These are phyloP conservation scores for Amiota mariae DNA, from an alignment of 2,888 invertebrate species.

Conservation along the genomic window DNA sequence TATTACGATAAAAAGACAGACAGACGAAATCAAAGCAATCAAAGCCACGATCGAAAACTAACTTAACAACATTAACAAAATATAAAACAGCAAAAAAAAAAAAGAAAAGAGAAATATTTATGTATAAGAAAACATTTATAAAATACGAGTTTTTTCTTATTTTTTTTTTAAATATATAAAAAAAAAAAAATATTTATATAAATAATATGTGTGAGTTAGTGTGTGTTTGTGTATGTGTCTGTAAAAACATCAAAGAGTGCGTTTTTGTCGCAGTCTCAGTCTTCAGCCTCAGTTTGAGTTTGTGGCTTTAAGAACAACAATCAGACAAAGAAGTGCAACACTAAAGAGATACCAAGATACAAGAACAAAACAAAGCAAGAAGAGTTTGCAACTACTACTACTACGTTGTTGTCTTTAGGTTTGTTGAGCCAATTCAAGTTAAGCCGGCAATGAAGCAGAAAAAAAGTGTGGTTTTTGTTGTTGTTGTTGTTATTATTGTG, in stretches of 20 bases:
- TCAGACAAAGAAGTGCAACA: constrained; percentile 5
- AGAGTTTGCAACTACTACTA: not conserved
- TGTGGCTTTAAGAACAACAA: too few species aligned
- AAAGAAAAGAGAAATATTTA: constrained; percentile 11
- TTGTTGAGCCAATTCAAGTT: not conserved
- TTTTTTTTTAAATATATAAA: constrained; percentile 8
- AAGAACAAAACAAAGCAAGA: constrained; percentile 52
- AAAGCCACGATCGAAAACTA: constrained; percentile 12
- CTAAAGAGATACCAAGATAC: constrained; percentile 45
- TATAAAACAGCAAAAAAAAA: constrained; percentile 17
- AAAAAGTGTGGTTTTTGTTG: constrained; percentile 8
- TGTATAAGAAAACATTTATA: constrained; percentile 17
- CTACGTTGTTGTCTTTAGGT: not conserved
- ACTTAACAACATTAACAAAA: constrained; percentile 12
- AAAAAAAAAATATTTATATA: constrained; percentile 24
- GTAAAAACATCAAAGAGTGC: constrained; percentile 26
- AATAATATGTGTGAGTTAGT: constrained; percentile 15
- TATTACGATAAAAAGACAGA: not conserved
- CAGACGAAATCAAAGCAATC: not conserved
- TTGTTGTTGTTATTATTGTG: not conserved
- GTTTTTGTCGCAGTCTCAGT: constrained; percentile 26
- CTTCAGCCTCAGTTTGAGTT: not conserved
- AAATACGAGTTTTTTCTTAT: constrained; percentile 43
- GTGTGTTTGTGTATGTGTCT: not conserved
- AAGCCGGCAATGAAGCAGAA: constrained; percentile 29